Evolutionary conservation across 1,140 invertebrate species (phyloP).

Genomic region (Heliconius hermathena): DNA sequence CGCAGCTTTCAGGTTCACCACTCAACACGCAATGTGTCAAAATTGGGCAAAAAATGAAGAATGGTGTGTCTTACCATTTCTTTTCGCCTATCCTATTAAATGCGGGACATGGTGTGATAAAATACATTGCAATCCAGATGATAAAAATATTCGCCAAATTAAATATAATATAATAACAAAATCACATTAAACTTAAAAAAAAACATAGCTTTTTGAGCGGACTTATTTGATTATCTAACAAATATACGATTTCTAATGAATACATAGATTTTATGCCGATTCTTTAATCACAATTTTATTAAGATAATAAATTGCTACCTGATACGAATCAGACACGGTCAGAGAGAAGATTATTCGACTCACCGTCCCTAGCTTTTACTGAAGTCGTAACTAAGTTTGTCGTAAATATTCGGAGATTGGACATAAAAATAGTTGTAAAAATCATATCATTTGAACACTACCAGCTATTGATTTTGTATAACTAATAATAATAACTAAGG

Average conservation of each 20-base stretch:
- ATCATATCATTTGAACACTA: conserved; percentile 31
- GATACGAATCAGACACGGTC: conserved; percentile 11
- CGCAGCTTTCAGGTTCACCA: no score
- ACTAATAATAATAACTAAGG: background rate
- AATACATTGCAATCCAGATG: no score
- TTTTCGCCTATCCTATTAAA: no score
- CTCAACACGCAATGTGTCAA: no score
- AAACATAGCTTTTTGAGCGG: no score
- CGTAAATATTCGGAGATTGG: conserved; percentile 52
- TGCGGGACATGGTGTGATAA: no score
- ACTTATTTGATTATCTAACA: no score
- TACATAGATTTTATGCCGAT: background rate
- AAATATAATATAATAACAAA: background rate
- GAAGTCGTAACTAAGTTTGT: conserved; percentile 43
- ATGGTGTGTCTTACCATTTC: no score
- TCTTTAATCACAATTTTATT: conserved; percentile 1
- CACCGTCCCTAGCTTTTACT: conserved; percentile 33
- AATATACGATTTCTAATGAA: no score
- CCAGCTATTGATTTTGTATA: conserved; percentile 8
- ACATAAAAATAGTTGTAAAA: conserved; percentile 49
- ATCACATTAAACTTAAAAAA: no score
- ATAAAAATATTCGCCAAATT: no score
- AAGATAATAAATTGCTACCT: background rate
- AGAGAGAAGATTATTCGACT: conserved; percentile 16
- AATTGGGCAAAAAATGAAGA: no score